Evolutionary conservation across 2,797 vertebrate genomes (phyloP), one percentile per base, ranked within the genome.

Genomic region (Galagoides demidoff): DNA sequence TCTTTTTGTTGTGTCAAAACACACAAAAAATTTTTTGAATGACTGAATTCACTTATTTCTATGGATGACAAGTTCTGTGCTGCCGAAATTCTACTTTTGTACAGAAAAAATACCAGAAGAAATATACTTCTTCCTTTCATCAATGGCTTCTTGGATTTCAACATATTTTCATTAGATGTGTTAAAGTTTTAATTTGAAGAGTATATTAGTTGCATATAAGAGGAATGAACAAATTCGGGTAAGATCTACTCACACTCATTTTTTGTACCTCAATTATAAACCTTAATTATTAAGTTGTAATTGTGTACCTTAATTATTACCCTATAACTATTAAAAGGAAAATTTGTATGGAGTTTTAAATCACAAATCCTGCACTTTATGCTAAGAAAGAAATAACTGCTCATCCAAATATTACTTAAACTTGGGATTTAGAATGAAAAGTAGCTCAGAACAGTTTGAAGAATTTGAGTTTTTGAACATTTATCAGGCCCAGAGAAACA

Each of bases 151-250:
- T 12, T 70, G 17, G 92, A 71, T 85, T 92, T 86, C 37, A 77
- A 45, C 4, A 70, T 20, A 52, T 34, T 76, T 85, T 85, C 78
- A 93, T 95, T 82, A 66, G 90, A 81, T n/a, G 7, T 45, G 39
- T 77, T 85, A 22, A 55, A 79, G 13, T 27, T 95, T 90, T 77
- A 49, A 76, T 89, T 96, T 61, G 84, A 52, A 73, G 39, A 37
- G 19, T 74, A 70, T 0, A 66, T 20, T 34, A 45, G 13, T 85
- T 71, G n/a, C 17, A 77, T 73, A n/a, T 82, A 66, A n/a, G 22
- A 49, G 39, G 70, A 73, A 73, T 20, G 7, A 84, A 77, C 23
- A 84, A 70, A 89, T 66, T 79, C 1, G 29, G 64, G 19, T 63
- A 86, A 68, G 2, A 63, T 39, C 29, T 66, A 31, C 10, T 71